phyloP scores from a whole-genome alignment of 2,113 vertebrate species.

The Sterrhoptilus dennistouni region DNA sequence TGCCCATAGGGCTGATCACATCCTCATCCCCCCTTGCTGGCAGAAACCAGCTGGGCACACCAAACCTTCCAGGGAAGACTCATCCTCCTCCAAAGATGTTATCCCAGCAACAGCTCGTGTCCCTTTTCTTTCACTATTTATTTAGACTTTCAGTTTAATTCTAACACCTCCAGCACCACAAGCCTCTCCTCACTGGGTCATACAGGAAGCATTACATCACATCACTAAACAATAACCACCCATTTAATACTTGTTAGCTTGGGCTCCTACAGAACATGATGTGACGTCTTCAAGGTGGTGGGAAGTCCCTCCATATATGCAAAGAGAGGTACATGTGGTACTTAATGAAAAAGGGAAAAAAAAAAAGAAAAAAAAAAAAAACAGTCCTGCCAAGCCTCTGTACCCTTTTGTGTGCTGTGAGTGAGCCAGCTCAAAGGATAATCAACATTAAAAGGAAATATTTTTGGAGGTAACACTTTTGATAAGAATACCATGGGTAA shows the following conservation, averaged over 20 bases:
- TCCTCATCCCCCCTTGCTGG: not conserved
- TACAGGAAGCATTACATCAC: not conserved
- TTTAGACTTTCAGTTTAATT: not conserved
- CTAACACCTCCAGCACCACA: not conserved
- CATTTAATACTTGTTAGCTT: slow-evolving; percentile 13
- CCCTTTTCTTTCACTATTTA: not conserved
- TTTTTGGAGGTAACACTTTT: slow-evolving; percentile 38
- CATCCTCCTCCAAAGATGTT: not conserved
- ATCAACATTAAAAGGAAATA: slow-evolving; percentile 42
- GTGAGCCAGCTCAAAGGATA: not conserved
- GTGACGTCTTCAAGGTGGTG: slow-evolving; percentile 43
- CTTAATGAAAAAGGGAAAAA: not conserved
- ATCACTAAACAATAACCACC: not conserved
- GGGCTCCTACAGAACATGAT: not conserved
- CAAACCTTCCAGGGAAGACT: not conserved
- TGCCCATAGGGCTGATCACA: not conserved
- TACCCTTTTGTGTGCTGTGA: not conserved
- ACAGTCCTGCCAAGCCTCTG: not conserved
- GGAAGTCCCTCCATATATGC: not conserved
- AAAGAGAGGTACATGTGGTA: not conserved
- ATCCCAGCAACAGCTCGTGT: not conserved
- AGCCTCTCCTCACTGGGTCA: not conserved
- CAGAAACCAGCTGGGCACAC: not conserved
- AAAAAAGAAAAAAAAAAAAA: not conserved
- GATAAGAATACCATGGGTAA: slow-evolving; percentile 15